Evolutionary conservation across 2,888 invertebrate genomes (phyloP), one percentile per base, ranked within the genome.

Genomic region (Lysandra bellargus): DNA sequence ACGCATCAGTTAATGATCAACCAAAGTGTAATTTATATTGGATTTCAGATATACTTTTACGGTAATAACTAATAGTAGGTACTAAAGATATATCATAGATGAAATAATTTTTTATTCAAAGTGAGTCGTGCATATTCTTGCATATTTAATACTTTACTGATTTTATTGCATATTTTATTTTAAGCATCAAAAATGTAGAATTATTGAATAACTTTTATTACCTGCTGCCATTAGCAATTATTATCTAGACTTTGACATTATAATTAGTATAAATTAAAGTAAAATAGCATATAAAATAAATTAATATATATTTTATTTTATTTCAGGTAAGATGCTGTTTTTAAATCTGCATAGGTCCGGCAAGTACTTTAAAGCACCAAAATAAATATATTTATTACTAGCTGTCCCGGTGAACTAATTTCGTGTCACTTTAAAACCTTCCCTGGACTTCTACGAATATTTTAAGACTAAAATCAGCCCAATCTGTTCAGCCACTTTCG

Each of bases 151-250:
- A 17, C 12, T 12, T 33, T 49, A 40, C 23, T 1, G 23, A 83
- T 82, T 85, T 85, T 9, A 23, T 12, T 49, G 23, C 7, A 75
- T 33, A 57, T 14, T 57, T 53, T 53, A 49, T 76, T 76, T 53
- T 30, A 75, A 30, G 53, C 23, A 30, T 9, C 33, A 75, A 75
- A 30, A 23, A 75, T 49, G 9, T 49, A 12, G 23, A 49, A 12
- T 44, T 23, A 37, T 73, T 33, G 2, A 40, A n/a, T 74, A 49
- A 37, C 33, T 69, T 69, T 33, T 37, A 69, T 37, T 37, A 69
- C 33, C 17, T 64, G 23, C 64, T 64, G 7, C 64, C 64, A 64
- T 30, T 33, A 33, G 33, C 69, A 69, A 33, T 75, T 12, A 74
- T 74, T 44, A 49, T 75, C 30, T 30, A 37, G 33, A 49, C 74